A percentile compares a stretch with the other conserved stretches of the same genome.
These are phyloP conservation scores for Chrysocyon brachyurus DNA, from an alignment of 2,797 vertebrate species.

Conservation along the genomic window DNA sequence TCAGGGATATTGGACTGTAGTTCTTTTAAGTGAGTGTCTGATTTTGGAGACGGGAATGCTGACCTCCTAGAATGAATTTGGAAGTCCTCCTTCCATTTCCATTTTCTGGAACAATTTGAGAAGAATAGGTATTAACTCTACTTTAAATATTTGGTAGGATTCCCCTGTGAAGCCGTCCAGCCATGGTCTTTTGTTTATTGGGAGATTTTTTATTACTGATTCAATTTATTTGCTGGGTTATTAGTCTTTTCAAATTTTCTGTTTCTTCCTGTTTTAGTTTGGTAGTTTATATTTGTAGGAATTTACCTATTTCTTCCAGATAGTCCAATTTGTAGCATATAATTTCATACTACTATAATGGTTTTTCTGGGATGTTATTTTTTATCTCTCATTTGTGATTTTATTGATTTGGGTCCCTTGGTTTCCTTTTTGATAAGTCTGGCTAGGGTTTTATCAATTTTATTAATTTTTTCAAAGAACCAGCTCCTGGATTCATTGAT, in stretches of 20 bases:
- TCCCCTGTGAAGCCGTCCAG: neutral
- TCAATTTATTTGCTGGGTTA: neutral
- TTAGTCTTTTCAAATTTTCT: neutral
- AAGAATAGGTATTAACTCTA: too few species aligned
- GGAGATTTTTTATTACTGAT: neutral
- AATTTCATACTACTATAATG: neutral
- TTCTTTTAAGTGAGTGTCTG: neutral
- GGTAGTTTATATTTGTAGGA: neutral
- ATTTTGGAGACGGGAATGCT: neutral
- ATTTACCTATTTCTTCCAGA: neutral
- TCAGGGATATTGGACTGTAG: neutral
- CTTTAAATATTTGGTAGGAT: neutral
- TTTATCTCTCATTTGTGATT: neutral
- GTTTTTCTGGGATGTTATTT: neutral
- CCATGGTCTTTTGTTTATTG: neutral
- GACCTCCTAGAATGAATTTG: neutral
- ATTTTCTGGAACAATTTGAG: neutral
- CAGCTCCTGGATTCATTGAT: neutral
- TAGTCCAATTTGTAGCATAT: neutral
- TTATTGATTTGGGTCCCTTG: neutral
- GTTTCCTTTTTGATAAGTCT: neutral
- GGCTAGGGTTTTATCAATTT: neutral
- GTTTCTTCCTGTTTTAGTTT: neutral
- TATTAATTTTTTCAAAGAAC: neutral
- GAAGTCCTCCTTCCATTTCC: neutral